phyloP scores from a whole-genome alignment of 2,797 vertebrate genomes.

The Sebastes minor region DNA sequence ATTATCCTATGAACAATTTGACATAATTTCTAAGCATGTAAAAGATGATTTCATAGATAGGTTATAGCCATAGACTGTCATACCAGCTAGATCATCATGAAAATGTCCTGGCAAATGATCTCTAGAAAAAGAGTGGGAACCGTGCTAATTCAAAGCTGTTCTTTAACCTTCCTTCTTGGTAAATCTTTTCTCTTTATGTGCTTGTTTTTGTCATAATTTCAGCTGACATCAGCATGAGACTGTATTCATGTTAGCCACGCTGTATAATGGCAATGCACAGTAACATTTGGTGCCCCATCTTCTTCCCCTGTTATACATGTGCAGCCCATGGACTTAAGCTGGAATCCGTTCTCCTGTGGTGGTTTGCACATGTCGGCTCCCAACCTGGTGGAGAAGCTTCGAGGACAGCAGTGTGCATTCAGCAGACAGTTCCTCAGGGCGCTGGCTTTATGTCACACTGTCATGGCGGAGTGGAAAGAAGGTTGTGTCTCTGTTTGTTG shows the following conservation, averaged over 20 bases:
- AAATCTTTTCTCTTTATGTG: neutral
- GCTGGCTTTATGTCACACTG: conserved; percentile 92
- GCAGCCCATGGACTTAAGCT: conserved; percentile 79
- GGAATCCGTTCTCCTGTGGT: conserved; percentile 80
- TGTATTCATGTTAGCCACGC: neutral
- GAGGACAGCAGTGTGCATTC: conserved; percentile 46
- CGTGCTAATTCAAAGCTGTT: neutral
- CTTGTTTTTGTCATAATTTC: neutral
- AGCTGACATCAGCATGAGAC: neutral
- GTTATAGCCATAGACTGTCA: no score
- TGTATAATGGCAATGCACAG: neutral
- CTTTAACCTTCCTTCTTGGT: neutral
- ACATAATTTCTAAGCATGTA: no score
- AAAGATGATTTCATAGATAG: no score
- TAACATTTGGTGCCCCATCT: neutral
- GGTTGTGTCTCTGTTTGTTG: conserved; percentile 66
- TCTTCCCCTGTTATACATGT: neutral
- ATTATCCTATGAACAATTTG: no score
- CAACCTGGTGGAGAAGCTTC: conserved; percentile 75
- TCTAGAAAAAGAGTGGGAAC: no score
- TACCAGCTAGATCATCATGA: no score
- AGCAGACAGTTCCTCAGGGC: conserved; percentile 87
- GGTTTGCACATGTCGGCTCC: conserved; percentile 74
- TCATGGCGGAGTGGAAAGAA: conserved; percentile 88
- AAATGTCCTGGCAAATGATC: no score